Conservation (phyloP, 1,140 invertebrate species). For the Trialeurodes vaporariorum region DNA sequence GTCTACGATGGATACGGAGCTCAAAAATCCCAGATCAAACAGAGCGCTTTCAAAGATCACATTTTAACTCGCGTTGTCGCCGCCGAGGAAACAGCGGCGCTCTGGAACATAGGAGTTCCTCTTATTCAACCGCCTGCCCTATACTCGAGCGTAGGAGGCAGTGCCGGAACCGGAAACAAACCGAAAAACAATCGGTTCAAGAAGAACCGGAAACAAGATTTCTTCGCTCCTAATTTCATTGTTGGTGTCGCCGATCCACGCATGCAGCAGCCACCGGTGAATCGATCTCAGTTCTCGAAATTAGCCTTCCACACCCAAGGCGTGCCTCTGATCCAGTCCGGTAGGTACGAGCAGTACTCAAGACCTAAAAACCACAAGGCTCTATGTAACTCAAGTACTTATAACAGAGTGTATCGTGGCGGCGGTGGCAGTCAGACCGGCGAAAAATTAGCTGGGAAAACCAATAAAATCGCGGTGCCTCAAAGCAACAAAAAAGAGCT, state of each 20-base stretch:
- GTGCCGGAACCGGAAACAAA: no score
- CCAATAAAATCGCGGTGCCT: slow-evolving; percentile 19
- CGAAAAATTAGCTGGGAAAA: slow-evolving; percentile 19
- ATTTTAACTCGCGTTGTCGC: background rate
- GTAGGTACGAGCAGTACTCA: slow-evolving; percentile 14
- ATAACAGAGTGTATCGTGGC: slow-evolving; percentile 22
- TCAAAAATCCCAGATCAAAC: no score
- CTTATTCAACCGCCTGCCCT: background rate
- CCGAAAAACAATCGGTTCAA: background rate
- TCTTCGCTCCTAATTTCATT: background rate
- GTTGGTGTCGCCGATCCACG: background rate
- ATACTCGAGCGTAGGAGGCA: no score
- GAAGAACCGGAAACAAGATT: background rate
- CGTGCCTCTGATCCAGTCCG: slow-evolving; percentile 48
- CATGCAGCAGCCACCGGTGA: slow-evolving; percentile 7
- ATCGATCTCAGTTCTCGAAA: slow-evolving; percentile 40
- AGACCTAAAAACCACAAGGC: slow-evolving; percentile 21
- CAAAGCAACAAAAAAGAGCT: slow-evolving; percentile 15
- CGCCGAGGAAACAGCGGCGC: slow-evolving; percentile 6
- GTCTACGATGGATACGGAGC: no score
- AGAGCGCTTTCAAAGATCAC: no score
- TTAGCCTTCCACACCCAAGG: slow-evolving; percentile 65
- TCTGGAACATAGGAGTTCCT: slow-evolving; percentile 13
- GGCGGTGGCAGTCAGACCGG: slow-evolving; percentile 28
- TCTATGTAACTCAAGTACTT: no score